Evolutionary conservation across 35 echinoderm and acorn worm species (phyloP).

Genomic region (Heliocidaris tuberculata): DNA sequence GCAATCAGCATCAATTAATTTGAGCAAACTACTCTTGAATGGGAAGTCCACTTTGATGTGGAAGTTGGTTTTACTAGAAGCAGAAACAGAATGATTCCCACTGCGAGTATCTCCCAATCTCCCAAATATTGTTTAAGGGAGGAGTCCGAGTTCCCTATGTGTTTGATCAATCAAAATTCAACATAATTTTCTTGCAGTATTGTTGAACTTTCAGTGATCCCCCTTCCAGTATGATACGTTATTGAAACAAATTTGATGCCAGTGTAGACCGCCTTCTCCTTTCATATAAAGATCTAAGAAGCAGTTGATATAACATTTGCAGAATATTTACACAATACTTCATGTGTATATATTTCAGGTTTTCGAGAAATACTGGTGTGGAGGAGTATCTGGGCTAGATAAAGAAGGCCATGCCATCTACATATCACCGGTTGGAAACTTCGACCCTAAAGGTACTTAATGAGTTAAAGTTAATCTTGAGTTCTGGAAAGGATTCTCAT

Average conservation of each 20-base stretch:
- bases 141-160: too few relatives aligned
- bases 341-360: neutral
- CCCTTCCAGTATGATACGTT: neutral
- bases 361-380: slow-evolving; percentile 48
- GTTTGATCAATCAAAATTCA: too few relatives aligned
- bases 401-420: slow-evolving; percentile 40
- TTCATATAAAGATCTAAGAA: neutral
- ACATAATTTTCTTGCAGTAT: too few relatives aligned
- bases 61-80: too few relatives aligned
- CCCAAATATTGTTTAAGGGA: too few relatives aligned
- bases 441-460: slow-evolving; percentile 34
- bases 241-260: neutral
- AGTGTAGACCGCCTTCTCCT: neutral
- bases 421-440: slow-evolving; percentile 40
- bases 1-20: too few relatives aligned
- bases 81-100: too few relatives aligned
- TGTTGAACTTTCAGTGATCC: too few relatives aligned
- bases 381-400: slow-evolving; percentile 36
- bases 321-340: neutral
- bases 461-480: neutral
- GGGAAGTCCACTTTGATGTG: too few relatives aligned
- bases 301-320: neutral
- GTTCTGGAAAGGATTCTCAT: too few relatives aligned
- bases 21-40: too few relatives aligned
- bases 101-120: too few relatives aligned